phyloP scores from a whole-genome alignment of 2,888 invertebrate genomes.

The Periphyllus acericola region DNA sequence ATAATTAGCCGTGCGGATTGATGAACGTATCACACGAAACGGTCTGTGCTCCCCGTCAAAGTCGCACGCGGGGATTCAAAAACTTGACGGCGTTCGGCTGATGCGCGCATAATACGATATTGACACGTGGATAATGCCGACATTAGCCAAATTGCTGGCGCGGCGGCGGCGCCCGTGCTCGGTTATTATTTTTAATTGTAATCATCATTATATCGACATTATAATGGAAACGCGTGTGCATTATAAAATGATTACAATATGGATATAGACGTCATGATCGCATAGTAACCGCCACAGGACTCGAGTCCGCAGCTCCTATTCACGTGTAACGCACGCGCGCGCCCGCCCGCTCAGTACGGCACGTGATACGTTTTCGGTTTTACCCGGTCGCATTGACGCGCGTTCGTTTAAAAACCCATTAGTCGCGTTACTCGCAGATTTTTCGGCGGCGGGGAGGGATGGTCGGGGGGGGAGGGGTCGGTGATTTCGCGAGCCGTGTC shows the following conservation, averaged over 20 bases:
- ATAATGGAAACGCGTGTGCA: background rate
- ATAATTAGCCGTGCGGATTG: no score
- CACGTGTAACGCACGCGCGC: background rate
- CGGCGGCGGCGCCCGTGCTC: background rate
- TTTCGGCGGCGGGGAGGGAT: no score
- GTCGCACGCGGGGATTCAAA: no score
- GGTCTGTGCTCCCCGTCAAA: no score
- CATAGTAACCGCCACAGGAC: background rate
- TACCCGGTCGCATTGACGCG: background rate
- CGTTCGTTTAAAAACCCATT: background rate
- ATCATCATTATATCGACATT: background rate
- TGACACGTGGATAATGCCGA: background rate
- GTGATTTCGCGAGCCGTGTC: no score
- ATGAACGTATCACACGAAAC: no score
- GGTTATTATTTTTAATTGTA: background rate
- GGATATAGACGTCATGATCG: background rate
- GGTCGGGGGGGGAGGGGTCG: no score
- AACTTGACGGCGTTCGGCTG: background rate
- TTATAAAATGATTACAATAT: background rate
- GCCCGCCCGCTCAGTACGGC: background rate
- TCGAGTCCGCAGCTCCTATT: background rate
- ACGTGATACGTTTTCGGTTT: background rate
- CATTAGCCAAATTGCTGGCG: background rate
- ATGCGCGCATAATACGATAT: background rate
- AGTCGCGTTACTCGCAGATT: background rate